Base-by-base conservation (phyloP, 2,797 vertebrate species). In the Naso thynnoides region DNA sequence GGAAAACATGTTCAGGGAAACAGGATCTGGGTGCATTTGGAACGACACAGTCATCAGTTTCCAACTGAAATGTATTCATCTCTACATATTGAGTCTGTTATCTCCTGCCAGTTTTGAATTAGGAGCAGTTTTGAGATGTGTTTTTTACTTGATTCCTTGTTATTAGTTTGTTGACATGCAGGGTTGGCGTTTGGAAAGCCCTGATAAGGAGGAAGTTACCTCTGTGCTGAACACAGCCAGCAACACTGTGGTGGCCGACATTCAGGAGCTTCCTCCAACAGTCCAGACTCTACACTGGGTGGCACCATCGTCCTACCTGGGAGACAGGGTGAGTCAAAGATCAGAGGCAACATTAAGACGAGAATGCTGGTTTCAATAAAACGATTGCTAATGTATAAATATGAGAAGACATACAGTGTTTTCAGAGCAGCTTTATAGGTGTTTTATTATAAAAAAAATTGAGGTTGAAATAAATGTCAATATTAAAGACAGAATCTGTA, bases 141-240 rank as follows among this genome's bases (percentile, higher is more conserved):
- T 39, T 23, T 58, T 54, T 41, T 10, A 24, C 19, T 66, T 38
- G 54, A 3, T 9, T 44, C 27, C 10, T 36, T 13, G 15, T 78
- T 21, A n/a, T 63, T 56, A 99, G 98, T 96, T 96, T 86, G 94
- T 96, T 71, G 94, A 96, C 53, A 98, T 99, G 97, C 93, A 65
- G 54, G 93, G 78, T 74, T 99, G 98, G 98, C 92, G 5, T 56
- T 90, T 99, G 84, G 92, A 96, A 88, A 93, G 88, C 0, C 54
- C 68, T 0, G 93, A 95, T 54, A 92, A 90, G 66, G 88, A 73
- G 54, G 90, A 93, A 55, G 82, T 99, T 62, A 86, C 94, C 2
- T 89, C 96, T 24, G 96, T 94, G 24, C 95, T 97, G 86, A 99
- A 98, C 89, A 85, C 93, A 0, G 89, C 92, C 91, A 97, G 97